phyloP scores from a whole-genome alignment of 92 coral and sea anemone species.

The Paragorgia papillata region DNA sequence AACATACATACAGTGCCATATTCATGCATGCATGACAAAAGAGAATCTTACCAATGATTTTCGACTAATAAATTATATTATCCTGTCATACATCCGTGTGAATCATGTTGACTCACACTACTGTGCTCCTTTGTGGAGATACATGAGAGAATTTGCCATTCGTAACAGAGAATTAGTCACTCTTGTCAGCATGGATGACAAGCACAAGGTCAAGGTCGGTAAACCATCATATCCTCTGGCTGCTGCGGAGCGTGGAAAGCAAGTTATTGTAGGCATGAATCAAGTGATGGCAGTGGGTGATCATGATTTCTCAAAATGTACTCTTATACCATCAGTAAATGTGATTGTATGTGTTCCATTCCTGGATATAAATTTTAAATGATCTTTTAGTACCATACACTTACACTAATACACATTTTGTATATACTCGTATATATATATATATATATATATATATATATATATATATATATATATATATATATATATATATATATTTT shows the following conservation, averaged over 20 bases:
- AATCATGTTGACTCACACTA: constrained; percentile 24
- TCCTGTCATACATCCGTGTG: neutral
- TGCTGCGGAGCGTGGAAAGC: constrained; percentile 38
- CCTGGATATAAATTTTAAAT: no score
- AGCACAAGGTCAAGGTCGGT: constrained; percentile 34
- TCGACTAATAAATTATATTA: neutral
- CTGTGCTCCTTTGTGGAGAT: constrained; percentile 36
- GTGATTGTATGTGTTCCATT: neutral
- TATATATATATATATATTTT: no score
- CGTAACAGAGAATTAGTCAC: constrained; percentile 17
- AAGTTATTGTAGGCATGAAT: constrained; percentile 36
- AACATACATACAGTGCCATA: no score
- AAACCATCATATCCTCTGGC: constrained; percentile 29
- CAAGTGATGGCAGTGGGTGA: constrained; percentile 39
- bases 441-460: no score
- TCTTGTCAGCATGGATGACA: constrained; percentile 33
- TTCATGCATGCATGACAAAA: no score
- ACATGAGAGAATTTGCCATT: constrained; percentile 36
- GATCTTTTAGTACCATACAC: no score
- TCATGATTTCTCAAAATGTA: constrained; percentile 6
- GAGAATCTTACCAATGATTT: neutral
- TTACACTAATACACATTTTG: no score
- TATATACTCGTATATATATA: no score
- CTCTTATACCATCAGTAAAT: constrained; percentile 22
- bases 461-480: no score